Evolutionary conservation across 1,140 invertebrate species (phyloP), one percentile per base, ranked within the genome.

Genomic region (Dinothrombium tinctorium): DNA sequence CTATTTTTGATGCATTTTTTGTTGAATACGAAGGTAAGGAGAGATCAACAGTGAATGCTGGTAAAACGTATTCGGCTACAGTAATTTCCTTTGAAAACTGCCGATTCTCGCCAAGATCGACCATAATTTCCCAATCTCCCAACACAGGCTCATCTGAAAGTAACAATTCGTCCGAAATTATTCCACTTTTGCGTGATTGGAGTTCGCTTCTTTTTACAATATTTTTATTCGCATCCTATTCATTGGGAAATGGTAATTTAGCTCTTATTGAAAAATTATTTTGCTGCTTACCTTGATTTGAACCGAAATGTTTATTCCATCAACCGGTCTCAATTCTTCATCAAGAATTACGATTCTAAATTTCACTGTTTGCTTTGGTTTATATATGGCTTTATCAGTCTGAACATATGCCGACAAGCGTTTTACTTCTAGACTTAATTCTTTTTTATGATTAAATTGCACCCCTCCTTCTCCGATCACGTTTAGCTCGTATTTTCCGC

Each of bases 321-420:
- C 45, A 56, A 64, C 44, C 56, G 71, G 81, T 50, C 72, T 69
- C 9, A 86, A 60, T 46, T 72, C 65, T 2, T 73, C 69, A 56
- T 79, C 73, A 19, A 86, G 59, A 21, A 79, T 66, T 23, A 94
- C 61, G n/a, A 76, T 71, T 46, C 86, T 68, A 53, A 87, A 92
- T 52, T 75, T 68, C 5, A 94, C 72, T 42, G 45, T 39, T 52
- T 78, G 71, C 8, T 74, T 72, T 1, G 84, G 84, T 54, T 89
- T 81, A 56, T 94, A 95, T 41, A 90, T 75, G 2, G 78, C 72
- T 59, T 86, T 82, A 59, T 95, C 87, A 0, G 84, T 90, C 57
- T 94, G 86, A 46, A 94, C 71, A 50, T 90, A 84, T 2, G 86
- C 69, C 7, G 80, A 82, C 47, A 79, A 78, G 50, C 76, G 81